These are phyloP conservation scores for Agrotis exclamationis DNA, from an alignment of 2,888 invertebrate species.

Conservation along the genomic window DNA sequence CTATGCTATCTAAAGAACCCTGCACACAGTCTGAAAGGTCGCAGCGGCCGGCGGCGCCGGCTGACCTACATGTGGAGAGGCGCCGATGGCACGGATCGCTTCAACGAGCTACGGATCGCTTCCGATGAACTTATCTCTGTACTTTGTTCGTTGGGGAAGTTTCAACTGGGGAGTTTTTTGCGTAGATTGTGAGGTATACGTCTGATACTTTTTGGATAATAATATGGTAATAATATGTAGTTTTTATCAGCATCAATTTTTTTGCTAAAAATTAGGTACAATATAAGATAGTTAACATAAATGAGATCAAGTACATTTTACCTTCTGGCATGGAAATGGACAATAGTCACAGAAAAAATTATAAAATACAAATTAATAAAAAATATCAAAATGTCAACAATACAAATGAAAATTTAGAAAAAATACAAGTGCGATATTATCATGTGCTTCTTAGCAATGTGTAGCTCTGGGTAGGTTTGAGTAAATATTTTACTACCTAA, in stretches of 20 bases:
- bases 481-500: neutral
- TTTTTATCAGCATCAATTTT: no score
- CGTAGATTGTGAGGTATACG: neutral
- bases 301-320: no score
- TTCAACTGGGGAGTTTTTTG: neutral
- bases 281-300: no score
- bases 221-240: no score
- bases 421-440: no score
- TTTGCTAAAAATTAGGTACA: no score
- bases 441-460: neutral
- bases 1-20: conserved; percentile 28
- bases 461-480: neutral
- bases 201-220: neutral
- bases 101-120: conserved; percentile 34
- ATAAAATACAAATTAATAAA: no score
- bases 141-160: neutral
- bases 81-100: conserved; percentile 7
- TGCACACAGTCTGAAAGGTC: conserved; percentile 41
- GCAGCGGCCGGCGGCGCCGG: conserved; percentile 47
- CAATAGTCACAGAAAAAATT: no score
- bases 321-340: no score
- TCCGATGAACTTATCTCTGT: conserved; percentile 36
- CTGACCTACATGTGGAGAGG: conserved; percentile 52
- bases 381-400: no score
- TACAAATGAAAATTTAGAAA: no score